These are phyloP conservation scores for Gambusia holbrooki DNA, from an alignment of 2,113 vertebrate species.

Conservation along the genomic window DNA sequence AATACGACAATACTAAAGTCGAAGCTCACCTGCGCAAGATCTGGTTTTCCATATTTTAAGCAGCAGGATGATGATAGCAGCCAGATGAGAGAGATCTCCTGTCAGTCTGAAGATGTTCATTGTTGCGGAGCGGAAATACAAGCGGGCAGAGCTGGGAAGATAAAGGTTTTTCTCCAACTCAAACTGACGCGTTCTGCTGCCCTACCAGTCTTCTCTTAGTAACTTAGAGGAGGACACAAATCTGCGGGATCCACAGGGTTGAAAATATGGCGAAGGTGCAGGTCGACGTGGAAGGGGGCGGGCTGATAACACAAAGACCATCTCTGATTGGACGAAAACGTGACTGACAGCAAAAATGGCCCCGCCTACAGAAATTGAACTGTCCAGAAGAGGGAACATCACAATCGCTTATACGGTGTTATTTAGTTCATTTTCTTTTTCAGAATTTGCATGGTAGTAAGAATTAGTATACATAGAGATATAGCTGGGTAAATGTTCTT, in stretches of 20 bases:
- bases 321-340: conserved; percentile 45
- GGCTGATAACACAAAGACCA: neutral
- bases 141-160: neutral
- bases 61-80: conserved; percentile 96
- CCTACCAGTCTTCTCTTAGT: neutral
- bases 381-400: neutral
- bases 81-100: conserved; percentile 94
- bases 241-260: conserved; percentile 17
- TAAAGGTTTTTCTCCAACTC: neutral
- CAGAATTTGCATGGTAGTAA: neutral
- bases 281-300: conserved; percentile 81
- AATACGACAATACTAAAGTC: neutral
- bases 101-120: conserved; percentile 95
- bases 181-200: neutral
- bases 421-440: neutral
- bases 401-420: neutral
- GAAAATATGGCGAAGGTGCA: conserved; percentile 76
- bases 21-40: conserved; percentile 90
- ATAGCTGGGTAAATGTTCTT: no score
- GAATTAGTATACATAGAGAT: neutral
- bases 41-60: conserved; percentile 98
- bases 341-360: conserved; percentile 19
- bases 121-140: conserved; percentile 17
- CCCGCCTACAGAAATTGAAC: conserved; percentile 22
- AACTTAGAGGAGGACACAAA: conserved; percentile 27